Percentiles rank a stretch among this genome's conserved stretches.
Conservation (phyloP, 2,113 vertebrate genomes). For the Cettia cetti region DNA sequence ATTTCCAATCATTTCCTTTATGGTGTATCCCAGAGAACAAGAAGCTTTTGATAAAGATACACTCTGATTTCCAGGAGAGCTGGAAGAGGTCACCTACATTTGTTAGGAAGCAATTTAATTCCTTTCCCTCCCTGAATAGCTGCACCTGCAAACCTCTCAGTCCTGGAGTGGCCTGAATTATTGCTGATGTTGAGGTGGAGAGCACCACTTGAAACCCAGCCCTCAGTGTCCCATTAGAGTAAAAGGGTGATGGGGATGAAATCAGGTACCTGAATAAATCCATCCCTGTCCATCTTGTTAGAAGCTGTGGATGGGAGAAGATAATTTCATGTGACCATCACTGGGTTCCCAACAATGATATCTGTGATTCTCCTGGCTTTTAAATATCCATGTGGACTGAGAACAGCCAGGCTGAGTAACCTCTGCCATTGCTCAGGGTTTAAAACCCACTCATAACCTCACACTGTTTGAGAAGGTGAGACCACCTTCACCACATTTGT, state of each 20-base stretch:
- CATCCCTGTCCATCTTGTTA: rapidly evolving
- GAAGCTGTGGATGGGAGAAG: neutral
- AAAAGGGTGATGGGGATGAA: neutral
- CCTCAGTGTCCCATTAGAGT: neutral
- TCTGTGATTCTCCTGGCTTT: neutral
- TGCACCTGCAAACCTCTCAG: neutral
- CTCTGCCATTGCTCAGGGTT: neutral
- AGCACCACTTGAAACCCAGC: neutral
- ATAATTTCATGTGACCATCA: rapidly evolving
- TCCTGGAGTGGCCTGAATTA: neutral
- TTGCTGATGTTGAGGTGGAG: neutral
- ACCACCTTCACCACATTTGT: rapidly evolving
- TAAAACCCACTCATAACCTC: neutral
- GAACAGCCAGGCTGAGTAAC: neutral
- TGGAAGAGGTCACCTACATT: neutral
- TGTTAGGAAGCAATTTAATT: neutral
- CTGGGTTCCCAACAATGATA: neutral
- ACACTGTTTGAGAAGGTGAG: rapidly evolving
- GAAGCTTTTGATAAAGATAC: neutral
- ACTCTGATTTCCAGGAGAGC: neutral
- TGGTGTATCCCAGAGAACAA: neutral
- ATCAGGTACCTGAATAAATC: neutral
- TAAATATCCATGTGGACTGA: rapidly evolving
- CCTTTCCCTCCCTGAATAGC: neutral
- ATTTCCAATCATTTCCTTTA: neutral